Percentiles rank a stretch among this genome's conserved stretches.
Conservation (phyloP, 2,797 vertebrate genomes). For the Xenentodon cancila region DNA sequence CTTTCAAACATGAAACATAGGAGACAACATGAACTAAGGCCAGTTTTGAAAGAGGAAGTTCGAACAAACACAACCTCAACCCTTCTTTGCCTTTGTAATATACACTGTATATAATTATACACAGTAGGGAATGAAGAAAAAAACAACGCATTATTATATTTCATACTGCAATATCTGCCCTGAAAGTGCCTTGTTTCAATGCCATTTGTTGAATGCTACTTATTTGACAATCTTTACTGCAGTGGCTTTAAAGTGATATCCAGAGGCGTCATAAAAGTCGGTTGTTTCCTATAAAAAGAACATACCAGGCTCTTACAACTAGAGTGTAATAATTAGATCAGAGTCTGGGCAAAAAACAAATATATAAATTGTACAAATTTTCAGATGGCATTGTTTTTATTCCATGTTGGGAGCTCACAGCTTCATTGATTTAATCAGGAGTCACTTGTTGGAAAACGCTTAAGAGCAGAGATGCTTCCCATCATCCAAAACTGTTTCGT, state of each 20-base stretch:
- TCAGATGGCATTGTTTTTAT: slow-evolving; percentile 2
- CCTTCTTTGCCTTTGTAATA: slow-evolving; percentile 26
- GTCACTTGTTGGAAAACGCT: slow-evolving; percentile 22
- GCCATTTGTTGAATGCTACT: slow-evolving; percentile 57
- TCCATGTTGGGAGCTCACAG: slow-evolving; percentile 17
- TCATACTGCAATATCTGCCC: slow-evolving; percentile 21
- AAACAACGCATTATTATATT: slow-evolving; percentile 4
- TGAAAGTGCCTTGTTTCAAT: slow-evolving; percentile 35
- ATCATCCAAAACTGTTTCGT: slow-evolving; percentile 10
- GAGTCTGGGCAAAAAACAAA: slow-evolving; percentile 37
- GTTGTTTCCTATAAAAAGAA: slow-evolving; percentile 52
- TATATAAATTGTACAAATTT: slow-evolving; percentile 45
- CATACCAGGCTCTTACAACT: slow-evolving; percentile 19
- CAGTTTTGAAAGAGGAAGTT: slow-evolving; percentile 73
- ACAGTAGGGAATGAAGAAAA: slow-evolving; percentile 21
- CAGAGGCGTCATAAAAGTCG: slow-evolving; percentile 52
- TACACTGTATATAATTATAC: slow-evolving; percentile 21
- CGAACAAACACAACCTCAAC: slow-evolving; percentile 56
- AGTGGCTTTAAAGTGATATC: slow-evolving; percentile 40
- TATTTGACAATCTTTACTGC: slow-evolving; percentile 39
- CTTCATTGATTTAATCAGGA: slow-evolving; percentile 17
- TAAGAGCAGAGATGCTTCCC: slow-evolving; percentile 16
- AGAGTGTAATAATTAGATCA: slow-evolving; percentile 14
- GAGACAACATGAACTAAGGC: slow-evolving; percentile 77
- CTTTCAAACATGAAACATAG: slow-evolving; percentile 53